phyloP scores from a whole-genome alignment of 2,888 invertebrate species.

The Lycaena phlaeas region DNA sequence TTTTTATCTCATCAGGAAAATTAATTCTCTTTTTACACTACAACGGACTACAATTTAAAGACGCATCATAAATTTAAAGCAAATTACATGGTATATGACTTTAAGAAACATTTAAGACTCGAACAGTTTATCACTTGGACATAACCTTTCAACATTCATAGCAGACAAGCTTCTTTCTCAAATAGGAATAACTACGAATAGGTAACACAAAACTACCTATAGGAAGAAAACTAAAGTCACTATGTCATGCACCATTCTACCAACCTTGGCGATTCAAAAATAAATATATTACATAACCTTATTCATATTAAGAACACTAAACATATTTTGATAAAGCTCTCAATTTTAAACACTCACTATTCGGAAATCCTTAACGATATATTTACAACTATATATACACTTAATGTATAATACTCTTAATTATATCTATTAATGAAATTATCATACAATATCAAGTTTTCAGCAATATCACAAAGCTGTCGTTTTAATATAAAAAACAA shows the following conservation, averaged over 20 bases:
- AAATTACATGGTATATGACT: too few relatives aligned
- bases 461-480: conserved; percentile 56
- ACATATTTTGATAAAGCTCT: conserved; percentile 41
- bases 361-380: conserved; percentile 27
- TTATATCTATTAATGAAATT: conserved; percentile 12
- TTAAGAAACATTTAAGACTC: too few relatives aligned
- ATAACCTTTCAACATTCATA: too few relatives aligned
- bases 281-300: conserved; percentile 10
- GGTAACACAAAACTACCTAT: background rate
- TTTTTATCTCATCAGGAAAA: too few relatives aligned
- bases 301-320: conserved; percentile 18
- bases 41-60: too few relatives aligned
- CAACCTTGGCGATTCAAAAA: conserved; percentile 3
- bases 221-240: conserved; percentile 5
- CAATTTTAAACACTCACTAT: conserved; percentile 32
- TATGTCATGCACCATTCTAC: conserved; percentile 2
- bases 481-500: conserved; percentile 40
- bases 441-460: conserved; percentile 7
- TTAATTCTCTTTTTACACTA: too few relatives aligned
- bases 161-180: too few relatives aligned
- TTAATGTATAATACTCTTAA: conserved; percentile 16
- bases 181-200: too few relatives aligned
- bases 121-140: too few relatives aligned
- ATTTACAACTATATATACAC: conserved; percentile 39
- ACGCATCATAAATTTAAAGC: too few relatives aligned